Conservation (phyloP, 2,113 vertebrate genomes). For the Triplophysa tibetana region DNA sequence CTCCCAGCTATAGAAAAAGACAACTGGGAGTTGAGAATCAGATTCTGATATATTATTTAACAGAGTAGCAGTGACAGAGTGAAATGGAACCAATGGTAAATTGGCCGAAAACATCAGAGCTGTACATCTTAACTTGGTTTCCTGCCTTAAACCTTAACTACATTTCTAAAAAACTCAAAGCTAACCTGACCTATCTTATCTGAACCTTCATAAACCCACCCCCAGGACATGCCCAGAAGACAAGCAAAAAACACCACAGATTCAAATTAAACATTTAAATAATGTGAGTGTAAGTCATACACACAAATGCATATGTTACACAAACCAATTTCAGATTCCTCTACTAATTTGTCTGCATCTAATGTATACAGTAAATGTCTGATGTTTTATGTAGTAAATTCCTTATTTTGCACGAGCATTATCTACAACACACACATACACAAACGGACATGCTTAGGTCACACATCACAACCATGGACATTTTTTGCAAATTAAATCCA, state of each 20-base stretch:
- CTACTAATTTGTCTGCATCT: no score
- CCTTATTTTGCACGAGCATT: neutral
- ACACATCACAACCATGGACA: neutral
- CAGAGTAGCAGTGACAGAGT: neutral
- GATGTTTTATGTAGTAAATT: neutral
- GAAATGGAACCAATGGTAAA: neutral
- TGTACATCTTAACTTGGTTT: neutral
- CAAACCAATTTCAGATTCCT: neutral
- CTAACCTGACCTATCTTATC: neutral
- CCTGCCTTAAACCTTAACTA: neutral
- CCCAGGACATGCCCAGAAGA: neutral
- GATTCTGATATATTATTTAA: neutral
- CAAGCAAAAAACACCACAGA: neutral
- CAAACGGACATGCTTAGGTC: neutral
- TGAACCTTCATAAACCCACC: neutral
- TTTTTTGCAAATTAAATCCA: neutral
- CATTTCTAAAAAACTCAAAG: slow-evolving; percentile 4
- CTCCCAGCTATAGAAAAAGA: neutral
- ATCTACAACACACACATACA: neutral
- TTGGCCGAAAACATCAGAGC: neutral
- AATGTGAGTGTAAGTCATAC: neutral
- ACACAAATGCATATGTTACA: neutral
- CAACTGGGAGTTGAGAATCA: neutral
- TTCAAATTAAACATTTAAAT: neutral
- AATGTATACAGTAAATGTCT: no score